Evolutionary conservation across 2,797 vertebrate species (phyloP).

Genomic region (Crenuchus spilurus): DNA sequence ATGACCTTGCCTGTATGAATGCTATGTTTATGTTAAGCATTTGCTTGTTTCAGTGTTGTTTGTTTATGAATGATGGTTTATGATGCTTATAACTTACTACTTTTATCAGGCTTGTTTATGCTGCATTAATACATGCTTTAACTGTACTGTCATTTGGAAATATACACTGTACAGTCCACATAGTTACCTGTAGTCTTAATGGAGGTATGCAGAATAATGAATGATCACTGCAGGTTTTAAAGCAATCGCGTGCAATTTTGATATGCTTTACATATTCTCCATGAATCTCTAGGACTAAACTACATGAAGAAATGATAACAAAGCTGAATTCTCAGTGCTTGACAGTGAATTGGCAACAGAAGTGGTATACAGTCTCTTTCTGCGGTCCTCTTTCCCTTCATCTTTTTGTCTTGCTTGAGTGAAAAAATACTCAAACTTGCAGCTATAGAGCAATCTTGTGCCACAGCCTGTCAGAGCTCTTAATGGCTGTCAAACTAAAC

Average conservation of each 20-base stretch:
- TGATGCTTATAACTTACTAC: too few species aligned
- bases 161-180: too few species aligned
- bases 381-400: neutral
- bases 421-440: neutral
- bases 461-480: conserved; percentile 31
- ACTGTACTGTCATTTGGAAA: too few species aligned
- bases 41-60: too few species aligned
- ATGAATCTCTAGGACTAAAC: neutral
- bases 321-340: neutral
- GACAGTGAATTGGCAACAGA: neutral
- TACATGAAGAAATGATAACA: neutral
- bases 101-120: too few species aligned
- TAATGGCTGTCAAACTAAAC: conserved; percentile 4
- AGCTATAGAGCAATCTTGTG: conserved; percentile 40
- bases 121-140: too few species aligned
- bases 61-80: too few species aligned
- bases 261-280: conserved; percentile 1
- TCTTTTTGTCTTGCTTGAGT: neutral
- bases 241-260: neutral
- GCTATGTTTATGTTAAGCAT: too few species aligned
- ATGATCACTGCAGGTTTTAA: neutral
- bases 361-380: neutral
- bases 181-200: too few species aligned
- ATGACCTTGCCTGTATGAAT: too few species aligned
- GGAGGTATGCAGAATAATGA: too few species aligned